Evolutionary conservation across 2,113 vertebrate genomes (phyloP), one percentile per base, ranked within the genome.

Genomic region (Cottus gobio): DNA sequence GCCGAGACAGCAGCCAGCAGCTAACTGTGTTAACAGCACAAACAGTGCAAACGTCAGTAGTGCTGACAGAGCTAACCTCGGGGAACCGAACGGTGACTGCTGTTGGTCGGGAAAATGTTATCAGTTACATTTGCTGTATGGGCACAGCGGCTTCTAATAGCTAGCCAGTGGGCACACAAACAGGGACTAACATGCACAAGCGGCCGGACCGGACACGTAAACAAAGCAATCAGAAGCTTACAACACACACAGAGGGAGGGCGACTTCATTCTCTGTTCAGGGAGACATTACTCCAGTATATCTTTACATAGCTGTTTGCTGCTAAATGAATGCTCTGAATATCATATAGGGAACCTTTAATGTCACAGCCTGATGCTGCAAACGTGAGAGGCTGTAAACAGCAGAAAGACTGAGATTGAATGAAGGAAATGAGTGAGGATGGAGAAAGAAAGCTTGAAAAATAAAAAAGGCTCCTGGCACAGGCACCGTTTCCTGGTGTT

Each of bases 401-500:
- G 10, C 52, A 37, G 0, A 48, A 5, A 62, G 7, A 48, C 15
- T 39, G 18, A 16, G n/a, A 60, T 10, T 44, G 20, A 79, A 48
- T 50, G 52, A 57, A 10, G 22, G 54, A 26, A 80, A 76, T 20
- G 28, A 56, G 2, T 73, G 46, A 75, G 50, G 58, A 81, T 30
- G 6, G 42, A 30, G 67, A 50, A 30, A 39, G 48, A 75, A 73
- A 77, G 77, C 67, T 56, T 75, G 75, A 84, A 87, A 84, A 84
- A 91, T 80, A 83, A 24, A 77, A 77, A 79, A 54, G 20, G 31
- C 63, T 83, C 74, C 85, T 90, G 69, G 71, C 89, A 87, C 90
- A 89, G 88, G 84, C 87, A 89, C 37, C 64, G 91, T 89, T 95
- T 95, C 92, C 93, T 93, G 54, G 64, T 48, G 75, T 80, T 87